These are phyloP conservation scores for Oligia fasciuncula DNA, from an alignment of 2,888 invertebrate genomes.

Conservation along the genomic window DNA sequence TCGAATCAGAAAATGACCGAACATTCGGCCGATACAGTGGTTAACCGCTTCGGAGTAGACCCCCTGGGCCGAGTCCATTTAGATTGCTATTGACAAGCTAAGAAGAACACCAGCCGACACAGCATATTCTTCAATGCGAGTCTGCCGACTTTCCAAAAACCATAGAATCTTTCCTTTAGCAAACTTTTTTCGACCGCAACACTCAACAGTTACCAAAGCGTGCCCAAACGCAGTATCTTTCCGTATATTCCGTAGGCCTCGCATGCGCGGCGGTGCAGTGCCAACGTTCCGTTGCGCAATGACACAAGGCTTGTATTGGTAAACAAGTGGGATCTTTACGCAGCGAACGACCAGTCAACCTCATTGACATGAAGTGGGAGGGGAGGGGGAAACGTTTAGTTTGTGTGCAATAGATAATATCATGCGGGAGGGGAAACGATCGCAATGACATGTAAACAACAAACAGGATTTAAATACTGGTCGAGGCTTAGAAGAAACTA, in stretches of 20 bases:
- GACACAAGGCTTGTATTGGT: conserved; percentile 62
- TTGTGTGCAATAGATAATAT: conserved; percentile 32
- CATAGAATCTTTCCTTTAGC: background rate
- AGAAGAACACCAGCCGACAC: too few species aligned
- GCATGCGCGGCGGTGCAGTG: conserved; percentile 60
- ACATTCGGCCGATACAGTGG: too few species aligned
- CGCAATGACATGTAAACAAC: conserved; percentile 29
- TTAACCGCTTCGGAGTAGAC: too few species aligned
- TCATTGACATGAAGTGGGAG: conserved; percentile 42
- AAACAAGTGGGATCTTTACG: conserved; percentile 65
- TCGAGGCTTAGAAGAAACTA: conserved; percentile 3
- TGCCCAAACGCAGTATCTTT: conserved; percentile 30
- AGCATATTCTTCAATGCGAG: background rate
- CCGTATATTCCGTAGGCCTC: conserved; percentile 53
- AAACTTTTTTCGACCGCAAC: background rate
- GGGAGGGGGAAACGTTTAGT: conserved; percentile 3
- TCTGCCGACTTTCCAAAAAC: background rate
- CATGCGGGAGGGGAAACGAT: conserved; percentile 5
- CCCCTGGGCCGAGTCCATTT: too few species aligned
- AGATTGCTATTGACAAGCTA: too few species aligned
- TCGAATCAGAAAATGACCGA: too few species aligned
- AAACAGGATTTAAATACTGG: conserved; percentile 21
- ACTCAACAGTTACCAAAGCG: conserved; percentile 9
- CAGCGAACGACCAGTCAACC: conserved; percentile 39
- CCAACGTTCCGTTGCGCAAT: conserved; percentile 68